Evolutionary conservation across 1,140 invertebrate genomes (phyloP).

Genomic region (Drosophila watanabei): DNA sequence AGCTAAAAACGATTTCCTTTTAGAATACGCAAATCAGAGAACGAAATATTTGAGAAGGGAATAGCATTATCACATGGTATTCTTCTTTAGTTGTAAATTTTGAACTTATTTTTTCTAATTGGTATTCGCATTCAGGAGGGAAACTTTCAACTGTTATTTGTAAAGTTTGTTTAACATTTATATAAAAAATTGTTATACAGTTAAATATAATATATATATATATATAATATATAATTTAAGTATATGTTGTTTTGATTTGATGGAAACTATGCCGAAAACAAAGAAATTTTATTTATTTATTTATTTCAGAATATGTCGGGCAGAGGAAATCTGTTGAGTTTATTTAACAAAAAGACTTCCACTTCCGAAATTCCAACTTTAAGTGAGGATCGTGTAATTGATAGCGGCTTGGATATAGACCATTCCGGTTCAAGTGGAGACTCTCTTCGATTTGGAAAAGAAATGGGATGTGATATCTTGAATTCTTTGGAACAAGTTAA

Average conservation of each 20-base stretch:
- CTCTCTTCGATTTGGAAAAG: slow-evolving; percentile 1
- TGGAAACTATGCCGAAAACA: background rate
- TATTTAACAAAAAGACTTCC: slow-evolving; percentile 20
- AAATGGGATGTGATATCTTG: slow-evolving; percentile 9
- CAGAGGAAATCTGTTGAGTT: slow-evolving; percentile 33
- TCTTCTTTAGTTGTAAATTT: no score
- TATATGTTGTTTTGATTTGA: background rate
- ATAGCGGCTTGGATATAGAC: slow-evolving; percentile 32
- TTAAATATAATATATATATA: no score
- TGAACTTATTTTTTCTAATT: no score
- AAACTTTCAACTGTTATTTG: no score
- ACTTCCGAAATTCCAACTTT: slow-evolving; percentile 2
- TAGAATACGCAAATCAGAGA: no score
- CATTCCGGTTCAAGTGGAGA: slow-evolving; percentile 30
- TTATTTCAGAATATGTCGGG: slow-evolving; percentile 43
- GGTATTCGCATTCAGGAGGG: no score
- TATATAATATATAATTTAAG: background rate
- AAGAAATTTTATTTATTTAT: background rate
- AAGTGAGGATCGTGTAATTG: slow-evolving; percentile 23
- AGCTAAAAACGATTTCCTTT: no score
- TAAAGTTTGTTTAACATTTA: no score
- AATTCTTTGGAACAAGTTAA: slow-evolving; percentile 22
- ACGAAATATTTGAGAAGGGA: no score
- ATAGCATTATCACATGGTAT: no score
- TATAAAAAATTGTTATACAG: no score